Conservation (phyloP, 2,888 invertebrate genomes). For the Tridacna crocea region DNA sequence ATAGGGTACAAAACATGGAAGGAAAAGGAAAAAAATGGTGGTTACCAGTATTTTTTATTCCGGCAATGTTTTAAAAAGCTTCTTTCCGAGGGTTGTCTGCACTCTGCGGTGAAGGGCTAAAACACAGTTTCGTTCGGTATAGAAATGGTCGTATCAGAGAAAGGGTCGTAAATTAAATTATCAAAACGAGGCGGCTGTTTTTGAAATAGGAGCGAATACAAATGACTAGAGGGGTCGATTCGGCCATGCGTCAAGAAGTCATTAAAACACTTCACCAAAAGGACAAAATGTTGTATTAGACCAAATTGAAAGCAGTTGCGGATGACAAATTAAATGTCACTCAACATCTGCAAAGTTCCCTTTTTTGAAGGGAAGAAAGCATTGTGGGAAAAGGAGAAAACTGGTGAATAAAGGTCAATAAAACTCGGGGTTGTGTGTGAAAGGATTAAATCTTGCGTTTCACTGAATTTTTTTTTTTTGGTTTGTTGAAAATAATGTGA, state of each 20-base stretch:
- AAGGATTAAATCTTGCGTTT: background rate
- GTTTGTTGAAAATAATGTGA: background rate
- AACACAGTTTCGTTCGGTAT: background rate
- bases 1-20: no score
- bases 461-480: background rate
- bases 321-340: no score
- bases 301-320: no score
- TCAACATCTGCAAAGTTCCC: no score
- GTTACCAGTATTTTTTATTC: background rate
- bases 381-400: no score
- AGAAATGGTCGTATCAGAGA: background rate
- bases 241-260: background rate
- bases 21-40: background rate
- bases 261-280: background rate
- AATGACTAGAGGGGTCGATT: constrained; percentile 12
- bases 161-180: constrained; percentile 15
- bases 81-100: background rate
- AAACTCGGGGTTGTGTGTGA: background rate
- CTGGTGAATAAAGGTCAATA: background rate
- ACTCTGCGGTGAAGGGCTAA: background rate
- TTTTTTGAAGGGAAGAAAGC: no score
- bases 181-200: constrained; percentile 8
- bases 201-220: constrained; percentile 8
- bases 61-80: background rate
- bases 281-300: no score